A percentile compares a stretch with the other conserved stretches of the same genome.
Evolutionary conservation across 2,113 vertebrate species (phyloP).

Genomic region (Galbula dea): DNA sequence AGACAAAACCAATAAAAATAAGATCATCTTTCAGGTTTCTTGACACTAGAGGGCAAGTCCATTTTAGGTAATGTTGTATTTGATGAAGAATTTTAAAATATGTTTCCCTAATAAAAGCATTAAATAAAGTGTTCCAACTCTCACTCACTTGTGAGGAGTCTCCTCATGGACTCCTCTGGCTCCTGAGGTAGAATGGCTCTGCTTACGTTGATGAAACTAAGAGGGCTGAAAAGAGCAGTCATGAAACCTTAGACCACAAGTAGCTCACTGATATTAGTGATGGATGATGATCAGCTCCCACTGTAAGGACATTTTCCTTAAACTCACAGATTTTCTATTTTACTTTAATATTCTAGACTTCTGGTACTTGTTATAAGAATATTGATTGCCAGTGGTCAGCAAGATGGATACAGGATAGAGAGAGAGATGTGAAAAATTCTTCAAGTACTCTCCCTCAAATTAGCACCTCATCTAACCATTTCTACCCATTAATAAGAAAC

Average conservation of each 20-base stretch:
- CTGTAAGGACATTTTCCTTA: neutral
- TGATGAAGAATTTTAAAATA: neutral
- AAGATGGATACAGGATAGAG: neutral
- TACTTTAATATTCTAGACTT: neutral
- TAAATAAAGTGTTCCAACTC: neutral
- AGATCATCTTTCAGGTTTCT: conserved; percentile 27
- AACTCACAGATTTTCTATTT: neutral
- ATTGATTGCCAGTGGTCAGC: neutral
- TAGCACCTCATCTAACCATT: neutral
- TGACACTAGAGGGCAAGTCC: conserved; percentile 59
- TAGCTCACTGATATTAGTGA: neutral
- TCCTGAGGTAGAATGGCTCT: neutral
- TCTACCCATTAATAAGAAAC: neutral
- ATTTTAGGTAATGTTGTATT: neutral
- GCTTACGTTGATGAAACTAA: neutral
- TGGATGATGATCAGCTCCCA: neutral
- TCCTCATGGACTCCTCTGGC: neutral
- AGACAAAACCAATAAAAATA: neutral
- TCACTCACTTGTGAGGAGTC: neutral
- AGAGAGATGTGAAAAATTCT: neutral
- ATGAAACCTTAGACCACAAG: neutral
- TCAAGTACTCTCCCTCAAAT: neutral
- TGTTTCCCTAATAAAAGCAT: neutral
- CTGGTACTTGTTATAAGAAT: neutral
- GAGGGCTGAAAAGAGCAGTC: neutral